Evolutionary conservation across 2,113 vertebrate genomes (phyloP), one percentile per base, ranked within the genome.

Genomic region (Thalassarche chlororhynchos): DNA sequence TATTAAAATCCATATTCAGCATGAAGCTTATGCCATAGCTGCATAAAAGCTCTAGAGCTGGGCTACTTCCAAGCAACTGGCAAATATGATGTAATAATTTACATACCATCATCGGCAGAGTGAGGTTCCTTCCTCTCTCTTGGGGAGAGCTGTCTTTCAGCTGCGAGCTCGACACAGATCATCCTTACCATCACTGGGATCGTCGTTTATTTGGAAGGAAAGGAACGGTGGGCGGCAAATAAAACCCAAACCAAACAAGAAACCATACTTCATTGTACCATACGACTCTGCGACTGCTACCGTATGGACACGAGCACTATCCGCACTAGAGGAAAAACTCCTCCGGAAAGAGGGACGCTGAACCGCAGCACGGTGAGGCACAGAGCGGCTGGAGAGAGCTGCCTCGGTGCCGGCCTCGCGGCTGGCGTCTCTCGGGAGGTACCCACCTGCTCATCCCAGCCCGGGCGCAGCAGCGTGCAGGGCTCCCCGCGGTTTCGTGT

Each of bases 11-110:
- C 94, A 87, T 52, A 87, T 90, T 92, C 87, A 86, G 74, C 58
- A 95, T 3, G 60, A 91, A 84, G 83, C 65, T 87, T 82, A 24
- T 83, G 93, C 81, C 87, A 96, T 72, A 60, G 94, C 92, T 65
- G 87, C 72, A 74, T 86, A 79, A 89, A 94, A 94, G 95, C 95
- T 91, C 87, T 42, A 71, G 74, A 97, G 85, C 80, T 88, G 91
- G 97, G 96, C 90, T 91, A 92, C 85, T 87, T 96, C 91, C 82
- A 89, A 95, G 83, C 14, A 23, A 82, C 84, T 84, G 94, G 95
- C 74, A 95, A 93, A 89, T 81, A 95, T 61, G 85, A 92, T 85
- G 89, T 89, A 87, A 97, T 64, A 85, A 91, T 96, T 97, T 97
- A 93, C 95, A 94, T 90, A 93, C 83, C 91, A 95, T 75, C 93